Percentiles rank a stretch among this genome's conserved stretches.
phyloP scores from a whole-genome alignment of 2,888 invertebrate genomes.

The Acleris emargana region DNA sequence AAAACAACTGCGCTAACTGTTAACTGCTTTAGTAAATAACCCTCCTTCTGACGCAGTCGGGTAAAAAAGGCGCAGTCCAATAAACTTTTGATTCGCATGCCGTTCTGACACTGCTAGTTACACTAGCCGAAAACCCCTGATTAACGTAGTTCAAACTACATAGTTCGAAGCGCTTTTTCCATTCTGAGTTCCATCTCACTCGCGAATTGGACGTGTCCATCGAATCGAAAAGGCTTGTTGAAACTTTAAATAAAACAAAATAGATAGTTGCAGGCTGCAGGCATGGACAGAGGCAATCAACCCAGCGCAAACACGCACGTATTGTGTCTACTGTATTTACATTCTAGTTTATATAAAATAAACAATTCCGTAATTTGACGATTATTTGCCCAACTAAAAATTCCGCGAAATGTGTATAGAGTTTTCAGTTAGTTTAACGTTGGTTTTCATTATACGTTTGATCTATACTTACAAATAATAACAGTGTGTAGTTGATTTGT shows the following conservation, averaged over 20 bases:
- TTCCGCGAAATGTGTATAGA: slow-evolving; percentile 35
- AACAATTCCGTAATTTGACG: slow-evolving; percentile 53
- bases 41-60: too few relatives aligned
- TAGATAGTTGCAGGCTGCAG: slow-evolving; percentile 53
- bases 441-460: slow-evolving; percentile 14
- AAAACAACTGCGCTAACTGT: too few relatives aligned
- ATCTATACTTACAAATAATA: not conserved
- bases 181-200: slow-evolving; percentile 69
- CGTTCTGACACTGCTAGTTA: not conserved
- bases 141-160: slow-evolving; percentile 48
- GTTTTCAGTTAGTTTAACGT: slow-evolving; percentile 14
- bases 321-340: slow-evolving; percentile 60
- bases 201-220: slow-evolving; percentile 73
- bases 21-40: too few relatives aligned
- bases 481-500: too few relatives aligned
- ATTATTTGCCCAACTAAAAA: slow-evolving; percentile 48
- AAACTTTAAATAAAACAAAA: slow-evolving; percentile 77
- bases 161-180: slow-evolving; percentile 64
- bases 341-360: slow-evolving; percentile 53
- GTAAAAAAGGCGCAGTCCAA: not conserved
- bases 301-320: slow-evolving; percentile 61
- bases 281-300: slow-evolving; percentile 70
- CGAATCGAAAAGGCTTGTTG: slow-evolving; percentile 77
- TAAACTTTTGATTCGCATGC: not conserved
- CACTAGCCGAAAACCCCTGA: slow-evolving; percentile 13